Evolutionary conservation across 2,888 invertebrate genomes (phyloP), one percentile per base, ranked within the genome.

Genomic region (Lacanobia oleracea): DNA sequence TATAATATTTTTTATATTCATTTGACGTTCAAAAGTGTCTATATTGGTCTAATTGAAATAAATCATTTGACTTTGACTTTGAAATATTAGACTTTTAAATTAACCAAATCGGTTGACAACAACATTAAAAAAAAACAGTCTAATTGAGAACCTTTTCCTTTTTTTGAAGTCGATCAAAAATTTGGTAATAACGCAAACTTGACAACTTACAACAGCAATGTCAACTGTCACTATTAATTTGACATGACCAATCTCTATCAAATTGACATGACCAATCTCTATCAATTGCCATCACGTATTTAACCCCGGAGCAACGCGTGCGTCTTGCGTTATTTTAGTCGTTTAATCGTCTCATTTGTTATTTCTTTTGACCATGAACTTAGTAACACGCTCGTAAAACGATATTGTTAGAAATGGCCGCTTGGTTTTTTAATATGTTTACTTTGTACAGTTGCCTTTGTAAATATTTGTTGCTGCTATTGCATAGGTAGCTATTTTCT

Each of bases 331-430:
- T 84, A 80, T 84, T 80, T 84, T 53, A 54, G 63, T 72, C 61
- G 56, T 56, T 57, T 72, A 65, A 76, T 80, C 83, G 85, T 73
- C 73, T 65, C 67, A 77, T 83, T 88, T 79, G 75, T 81, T 81
- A 78, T 72, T 82, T 77, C 72, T 82, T 80, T 71, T 79, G 83
- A 76, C 88, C 88, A 63, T 89, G 89, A 87, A 88, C 90, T 90
- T 90, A 87, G 72, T 69, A 71, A 76, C 81, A 84, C 63, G 81
- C 75, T 85, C 81, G 82, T 81, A 81, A 84, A 84, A 71, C 64
- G 14, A 43, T 72, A 76, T 72, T 76, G 62, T 80, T 80, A 69
- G 66, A 72, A 71, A 67, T 74, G 56, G 23, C 37, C 21, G 59
- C 53, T 59, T 75, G 63, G 56, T 70, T 74, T 71, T 72, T 67